These are phyloP conservation scores for Sus scrofa DNA, from an alignment of 2,113 vertebrate genomes.

Conservation along the genomic window DNA sequence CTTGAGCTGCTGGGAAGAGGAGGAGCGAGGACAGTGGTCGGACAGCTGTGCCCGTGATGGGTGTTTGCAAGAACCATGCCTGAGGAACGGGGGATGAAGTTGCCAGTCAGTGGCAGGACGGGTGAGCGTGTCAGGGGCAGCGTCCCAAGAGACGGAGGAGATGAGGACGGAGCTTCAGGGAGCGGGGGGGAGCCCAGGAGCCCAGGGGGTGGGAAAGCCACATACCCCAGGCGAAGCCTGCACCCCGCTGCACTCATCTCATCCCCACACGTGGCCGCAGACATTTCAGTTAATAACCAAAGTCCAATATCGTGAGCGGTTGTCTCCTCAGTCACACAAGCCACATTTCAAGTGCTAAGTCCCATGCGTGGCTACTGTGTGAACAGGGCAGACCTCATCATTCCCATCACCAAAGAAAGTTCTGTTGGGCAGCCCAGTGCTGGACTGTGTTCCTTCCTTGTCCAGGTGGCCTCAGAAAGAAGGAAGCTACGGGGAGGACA, in stretches of 20 bases:
- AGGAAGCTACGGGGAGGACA: rapidly evolving
- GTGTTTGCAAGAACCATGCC: not conserved
- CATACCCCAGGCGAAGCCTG: no score
- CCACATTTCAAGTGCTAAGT: no score
- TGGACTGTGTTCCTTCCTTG: no score
- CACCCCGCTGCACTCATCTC: not conserved
- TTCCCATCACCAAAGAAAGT: not conserved
- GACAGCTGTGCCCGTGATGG: not conserved
- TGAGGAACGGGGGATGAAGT: not conserved
- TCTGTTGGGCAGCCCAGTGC: rapidly evolving
- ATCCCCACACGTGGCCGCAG: rapidly evolving
- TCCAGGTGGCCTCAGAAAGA: not conserved
- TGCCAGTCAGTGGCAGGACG: no score
- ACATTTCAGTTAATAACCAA: no score
- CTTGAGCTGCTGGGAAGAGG: not conserved
- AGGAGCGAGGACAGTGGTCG: not conserved
- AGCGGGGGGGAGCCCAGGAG: rapidly evolving
- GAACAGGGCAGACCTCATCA: rapidly evolving
- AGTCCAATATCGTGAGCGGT: rapidly evolving
- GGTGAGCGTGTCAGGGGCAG: no score
- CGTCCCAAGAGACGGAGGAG: rapidly evolving
- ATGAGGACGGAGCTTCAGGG: not conserved
- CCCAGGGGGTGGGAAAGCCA: not conserved
- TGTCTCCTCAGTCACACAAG: rapidly evolving
- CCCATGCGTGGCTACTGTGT: not conserved